These are phyloP conservation scores for Heterotis niloticus DNA, from an alignment of 2,113 vertebrate species.

Conservation along the genomic window DNA sequence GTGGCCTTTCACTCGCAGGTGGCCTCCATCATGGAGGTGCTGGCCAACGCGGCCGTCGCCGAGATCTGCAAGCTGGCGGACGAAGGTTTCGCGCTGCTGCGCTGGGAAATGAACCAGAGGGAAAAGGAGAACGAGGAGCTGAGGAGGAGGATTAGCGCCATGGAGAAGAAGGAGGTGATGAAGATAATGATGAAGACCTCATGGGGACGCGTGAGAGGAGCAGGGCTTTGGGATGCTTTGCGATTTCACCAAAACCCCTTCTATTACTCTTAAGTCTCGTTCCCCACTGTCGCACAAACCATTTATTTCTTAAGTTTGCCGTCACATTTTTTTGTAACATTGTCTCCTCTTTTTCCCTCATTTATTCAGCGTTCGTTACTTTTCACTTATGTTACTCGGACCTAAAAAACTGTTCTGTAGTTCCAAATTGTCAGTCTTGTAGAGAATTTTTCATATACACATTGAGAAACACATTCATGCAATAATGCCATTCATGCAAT, in stretches of 20 bases:
- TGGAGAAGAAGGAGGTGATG: constrained; percentile 31
- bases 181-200: constrained; percentile 50
- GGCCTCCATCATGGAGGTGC: constrained; percentile 59
- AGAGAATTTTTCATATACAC: no score
- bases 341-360: neutral
- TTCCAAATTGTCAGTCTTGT: no score
- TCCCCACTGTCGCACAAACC: no score
- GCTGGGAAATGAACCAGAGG: constrained; percentile 47
- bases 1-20: constrained; percentile 53
- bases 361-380: neutral
- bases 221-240: constrained; percentile 32
- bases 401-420: no score
- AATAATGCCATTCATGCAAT: no score
- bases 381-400: no score
- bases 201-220: constrained; percentile 38
- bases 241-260: constrained; percentile 34
- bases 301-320: neutral
- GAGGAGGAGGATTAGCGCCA: constrained; percentile 37
- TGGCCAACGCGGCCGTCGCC: constrained; percentile 55
- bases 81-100: constrained; percentile 49
- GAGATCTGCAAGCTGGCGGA: constrained; percentile 58
- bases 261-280: neutral
- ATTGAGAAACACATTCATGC: no score
- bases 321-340: neutral
- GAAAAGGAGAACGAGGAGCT: constrained; percentile 58